Evolutionary conservation across 2,888 invertebrate species (phyloP).

Genomic region (Nemapogon koenigi): DNA sequence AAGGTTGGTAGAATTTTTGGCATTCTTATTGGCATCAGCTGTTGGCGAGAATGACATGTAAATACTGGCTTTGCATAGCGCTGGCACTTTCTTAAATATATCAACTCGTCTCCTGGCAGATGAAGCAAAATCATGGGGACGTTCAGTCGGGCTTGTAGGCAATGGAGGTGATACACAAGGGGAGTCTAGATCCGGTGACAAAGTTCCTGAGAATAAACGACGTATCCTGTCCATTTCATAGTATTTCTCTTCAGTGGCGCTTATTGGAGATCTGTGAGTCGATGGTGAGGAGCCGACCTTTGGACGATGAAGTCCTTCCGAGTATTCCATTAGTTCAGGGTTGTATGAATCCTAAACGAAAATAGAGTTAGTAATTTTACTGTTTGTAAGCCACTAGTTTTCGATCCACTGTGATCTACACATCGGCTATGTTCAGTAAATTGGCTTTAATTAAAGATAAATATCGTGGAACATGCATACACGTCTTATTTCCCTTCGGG

Average conservation of each 20-base stretch:
- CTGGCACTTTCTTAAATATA: conserved; percentile 31
- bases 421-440: no score
- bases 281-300: conserved; percentile 43
- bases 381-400: no score
- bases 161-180: conserved; percentile 74
- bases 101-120: conserved; percentile 53
- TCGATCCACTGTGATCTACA: no score
- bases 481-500: no score
- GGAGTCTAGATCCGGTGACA: conserved; percentile 31
- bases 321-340: no score
- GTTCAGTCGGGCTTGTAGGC: conserved; percentile 82
- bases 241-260: conserved; percentile 30
- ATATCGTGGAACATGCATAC: no score
- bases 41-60: conserved; percentile 70
- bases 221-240: no score
- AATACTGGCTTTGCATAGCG: conserved; percentile 69
- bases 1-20: conserved; percentile 45
- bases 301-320: conserved; percentile 45
- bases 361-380: no score
- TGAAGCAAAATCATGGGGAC: conserved; percentile 75
- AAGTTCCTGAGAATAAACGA: no score
- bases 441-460: no score
- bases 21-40: conserved; percentile 36
- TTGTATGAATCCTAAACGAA: no score
- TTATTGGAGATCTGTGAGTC: conserved; percentile 29